Evolutionary conservation across 2,797 vertebrate species (phyloP).

Genomic region (Nyctalus aviator): DNA sequence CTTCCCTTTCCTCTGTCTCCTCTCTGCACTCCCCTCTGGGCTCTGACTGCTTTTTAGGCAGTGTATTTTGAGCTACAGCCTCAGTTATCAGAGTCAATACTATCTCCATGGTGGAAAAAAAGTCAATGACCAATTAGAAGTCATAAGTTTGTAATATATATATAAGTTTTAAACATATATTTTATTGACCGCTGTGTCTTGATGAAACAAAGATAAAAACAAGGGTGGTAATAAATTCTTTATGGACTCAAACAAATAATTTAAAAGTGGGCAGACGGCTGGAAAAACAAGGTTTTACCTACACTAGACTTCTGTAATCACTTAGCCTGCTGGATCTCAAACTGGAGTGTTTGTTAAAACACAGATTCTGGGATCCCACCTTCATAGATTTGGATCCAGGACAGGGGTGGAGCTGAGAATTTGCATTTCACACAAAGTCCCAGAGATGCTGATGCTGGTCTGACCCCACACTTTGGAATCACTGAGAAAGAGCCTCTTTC

Average conservation of each 20-base stretch:
- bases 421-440: neutral
- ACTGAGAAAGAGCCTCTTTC: constrained; percentile 9
- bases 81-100: constrained; percentile 24
- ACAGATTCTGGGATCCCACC: neutral
- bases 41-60: constrained; percentile 5
- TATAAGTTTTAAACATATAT: neutral
- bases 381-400: neutral
- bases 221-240: constrained; percentile 35
- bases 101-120: neutral
- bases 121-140: constrained; percentile 33
- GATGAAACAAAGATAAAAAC: constrained; percentile 54
- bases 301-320: neutral
- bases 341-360: neutral
- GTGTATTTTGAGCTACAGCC: constrained; percentile 29
- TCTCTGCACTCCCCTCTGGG: neutral
- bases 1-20: constrained; percentile 53
- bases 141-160: constrained; percentile 36
- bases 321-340: neutral
- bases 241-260: constrained; percentile 41
- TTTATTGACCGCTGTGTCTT: constrained; percentile 12
- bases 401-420: neutral
- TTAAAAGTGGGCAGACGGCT: constrained; percentile 33
- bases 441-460: neutral
- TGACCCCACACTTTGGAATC: neutral
- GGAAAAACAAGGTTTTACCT: neutral